Evolutionary conservation across 1,140 invertebrate species (phyloP).

Genomic region (Anadara kagoshimensis): DNA sequence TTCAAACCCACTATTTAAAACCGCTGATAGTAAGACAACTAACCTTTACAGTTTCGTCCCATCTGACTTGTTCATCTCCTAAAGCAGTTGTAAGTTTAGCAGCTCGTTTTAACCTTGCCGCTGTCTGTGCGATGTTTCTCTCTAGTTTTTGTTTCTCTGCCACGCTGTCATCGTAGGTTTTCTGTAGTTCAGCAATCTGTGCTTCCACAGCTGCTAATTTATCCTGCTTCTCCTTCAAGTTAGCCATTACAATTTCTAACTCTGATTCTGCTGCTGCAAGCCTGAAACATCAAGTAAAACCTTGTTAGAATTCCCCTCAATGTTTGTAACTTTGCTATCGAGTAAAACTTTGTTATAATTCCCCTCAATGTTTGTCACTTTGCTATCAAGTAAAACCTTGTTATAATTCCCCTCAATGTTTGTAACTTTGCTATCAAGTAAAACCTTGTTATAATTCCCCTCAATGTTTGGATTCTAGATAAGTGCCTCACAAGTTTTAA

Average conservation of each 20-base stretch:
- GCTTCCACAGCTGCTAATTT: conserved; percentile 72
- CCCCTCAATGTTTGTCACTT: no score
- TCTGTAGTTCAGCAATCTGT: conserved; percentile 74
- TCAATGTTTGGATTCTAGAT: no score
- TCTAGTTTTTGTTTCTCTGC: conserved; percentile 79
- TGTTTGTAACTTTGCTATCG: no score
- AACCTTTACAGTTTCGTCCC: conserved; percentile 85
- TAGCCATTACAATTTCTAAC: conserved; percentile 69
- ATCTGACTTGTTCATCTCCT: conserved; percentile 86
- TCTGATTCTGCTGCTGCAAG: conserved; percentile 77
- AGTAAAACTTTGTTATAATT: no score
- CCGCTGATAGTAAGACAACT: no score
- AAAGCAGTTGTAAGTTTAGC: conserved; percentile 88
- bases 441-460: no score
- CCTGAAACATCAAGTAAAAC: conserved; percentile 73
- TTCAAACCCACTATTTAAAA: background rate
- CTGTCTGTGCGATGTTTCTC: conserved; percentile 83
- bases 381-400: no score
- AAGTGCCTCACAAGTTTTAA: no score
- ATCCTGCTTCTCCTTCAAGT: conserved; percentile 72
- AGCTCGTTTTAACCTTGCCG: conserved; percentile 84
- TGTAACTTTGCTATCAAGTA: no score
- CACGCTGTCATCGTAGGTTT: conserved; percentile 75
- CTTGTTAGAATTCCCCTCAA: no score
- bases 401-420: no score